Evolutionary conservation across 1,140 invertebrate genomes (phyloP).

Genomic region (Sycophaga agraensis): DNA sequence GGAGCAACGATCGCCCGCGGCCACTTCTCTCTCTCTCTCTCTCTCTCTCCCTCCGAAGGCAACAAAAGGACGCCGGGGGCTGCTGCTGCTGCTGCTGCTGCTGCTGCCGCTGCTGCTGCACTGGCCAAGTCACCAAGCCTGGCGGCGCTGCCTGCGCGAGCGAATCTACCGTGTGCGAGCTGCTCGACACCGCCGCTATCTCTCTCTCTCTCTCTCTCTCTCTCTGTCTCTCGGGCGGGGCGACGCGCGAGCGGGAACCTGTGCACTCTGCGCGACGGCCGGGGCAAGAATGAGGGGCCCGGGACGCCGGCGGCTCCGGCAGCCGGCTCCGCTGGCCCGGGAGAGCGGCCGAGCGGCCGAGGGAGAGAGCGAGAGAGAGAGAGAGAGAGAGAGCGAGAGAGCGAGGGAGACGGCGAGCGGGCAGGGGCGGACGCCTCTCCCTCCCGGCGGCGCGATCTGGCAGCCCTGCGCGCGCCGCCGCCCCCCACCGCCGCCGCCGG

Average conservation of each 20-base stretch:
- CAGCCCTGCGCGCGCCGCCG: slow-evolving; percentile 5
- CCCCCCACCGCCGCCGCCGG: too few relatives aligned
- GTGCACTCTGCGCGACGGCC: slow-evolving; percentile 26
- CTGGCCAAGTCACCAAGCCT: too few relatives aligned
- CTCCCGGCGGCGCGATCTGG: not conserved
- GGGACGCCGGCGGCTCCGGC: slow-evolving; percentile 17
- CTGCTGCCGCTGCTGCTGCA: not conserved
- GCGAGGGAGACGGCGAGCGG: too few relatives aligned
- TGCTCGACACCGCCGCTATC: too few relatives aligned
- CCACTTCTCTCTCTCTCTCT: not conserved
- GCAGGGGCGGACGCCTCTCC: slow-evolving; percentile 12
- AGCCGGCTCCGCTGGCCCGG: not conserved
- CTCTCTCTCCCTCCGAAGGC: not conserved
- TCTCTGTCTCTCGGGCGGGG: not conserved
- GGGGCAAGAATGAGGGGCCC: slow-evolving; percentile 29
- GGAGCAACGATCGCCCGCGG: not conserved
- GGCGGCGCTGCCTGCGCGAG: not conserved
- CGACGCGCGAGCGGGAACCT: not conserved
- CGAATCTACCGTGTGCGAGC: not conserved
- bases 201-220: not conserved
- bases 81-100: not conserved
- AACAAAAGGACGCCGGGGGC: too few relatives aligned
- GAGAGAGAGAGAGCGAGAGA: too few relatives aligned
- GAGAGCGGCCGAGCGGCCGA: not conserved
- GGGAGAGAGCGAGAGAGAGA: too few relatives aligned